These are phyloP conservation scores for Cyclargus thomasi DNA, from an alignment of 1,140 invertebrate genomes.

Conservation along the genomic window DNA sequence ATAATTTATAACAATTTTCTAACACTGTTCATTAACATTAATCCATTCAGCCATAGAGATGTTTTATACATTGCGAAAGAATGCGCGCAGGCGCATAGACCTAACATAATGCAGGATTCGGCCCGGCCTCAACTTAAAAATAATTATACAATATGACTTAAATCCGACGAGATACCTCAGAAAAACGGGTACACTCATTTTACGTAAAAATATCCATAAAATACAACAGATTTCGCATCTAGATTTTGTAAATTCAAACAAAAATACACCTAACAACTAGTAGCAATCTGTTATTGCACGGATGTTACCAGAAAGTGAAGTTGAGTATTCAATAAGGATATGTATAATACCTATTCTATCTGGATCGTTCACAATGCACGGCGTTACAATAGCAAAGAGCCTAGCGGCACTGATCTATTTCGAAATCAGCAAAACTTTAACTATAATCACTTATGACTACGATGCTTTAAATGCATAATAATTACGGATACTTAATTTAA, in stretches of 20 bases:
- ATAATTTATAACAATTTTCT: constrained; percentile 77
- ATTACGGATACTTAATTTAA: constrained; percentile 15
- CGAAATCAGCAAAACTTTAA: constrained; percentile 43
- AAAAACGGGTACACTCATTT: constrained; percentile 39
- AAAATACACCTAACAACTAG: constrained; percentile 71
- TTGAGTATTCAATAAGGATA: constrained; percentile 73
- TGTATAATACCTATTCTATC: constrained; percentile 68
- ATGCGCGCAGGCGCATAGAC: constrained; percentile 57
- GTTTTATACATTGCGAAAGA: constrained; percentile 62
- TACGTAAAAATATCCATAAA: constrained; percentile 73
- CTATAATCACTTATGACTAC: constrained; percentile 58
- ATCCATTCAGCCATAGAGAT: constrained; percentile 72
- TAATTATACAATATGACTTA: constrained; percentile 73
- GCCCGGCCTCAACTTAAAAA: constrained; percentile 72
- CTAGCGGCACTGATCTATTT: constrained; percentile 34
- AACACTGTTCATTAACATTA: constrained; percentile 73
- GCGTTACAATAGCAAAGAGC: constrained; percentile 59
- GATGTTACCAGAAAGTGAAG: constrained; percentile 64
- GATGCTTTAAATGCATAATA: constrained; percentile 60
- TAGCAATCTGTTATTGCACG: constrained; percentile 72
- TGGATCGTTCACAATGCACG: constrained; percentile 52
- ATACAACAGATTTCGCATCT: constrained; percentile 72
- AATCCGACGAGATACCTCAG: constrained; percentile 41
- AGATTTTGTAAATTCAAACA: constrained; percentile 66
- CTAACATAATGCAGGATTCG: constrained; percentile 71